Conservation (phyloP, 2,888 invertebrate species). For the Anthophora plumipes region DNA sequence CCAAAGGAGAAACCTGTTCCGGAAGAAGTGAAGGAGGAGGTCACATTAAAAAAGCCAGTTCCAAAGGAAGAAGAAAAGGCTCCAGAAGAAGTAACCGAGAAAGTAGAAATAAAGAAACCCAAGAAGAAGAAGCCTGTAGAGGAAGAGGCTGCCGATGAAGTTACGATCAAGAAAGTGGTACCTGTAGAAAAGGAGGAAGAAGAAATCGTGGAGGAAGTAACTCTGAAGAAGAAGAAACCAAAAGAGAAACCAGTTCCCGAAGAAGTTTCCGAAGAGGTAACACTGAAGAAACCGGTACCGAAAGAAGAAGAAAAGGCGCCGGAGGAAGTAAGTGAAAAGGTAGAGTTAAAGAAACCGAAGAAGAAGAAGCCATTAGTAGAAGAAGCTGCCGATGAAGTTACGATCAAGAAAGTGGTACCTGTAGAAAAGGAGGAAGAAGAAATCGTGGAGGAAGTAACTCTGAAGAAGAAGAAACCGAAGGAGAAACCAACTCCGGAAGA, state of each 20-base stretch:
- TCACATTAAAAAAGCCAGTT: slow-evolving; percentile 67
- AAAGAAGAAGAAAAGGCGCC: slow-evolving; percentile 75
- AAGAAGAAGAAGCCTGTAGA: slow-evolving; percentile 74
- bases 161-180: slow-evolving; percentile 72
- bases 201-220: slow-evolving; percentile 70
- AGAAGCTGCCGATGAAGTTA: slow-evolving; percentile 85
- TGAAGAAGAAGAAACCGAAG: slow-evolving; percentile 82
- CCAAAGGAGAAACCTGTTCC: slow-evolving; percentile 81
- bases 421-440: slow-evolving; percentile 72
- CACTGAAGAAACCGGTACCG: slow-evolving; percentile 72
- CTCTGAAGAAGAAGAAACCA: slow-evolving; percentile 69
- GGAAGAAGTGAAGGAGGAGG: slow-evolving; percentile 53
- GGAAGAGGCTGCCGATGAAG: slow-evolving; percentile 72
- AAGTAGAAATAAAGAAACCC: slow-evolving; percentile 58
- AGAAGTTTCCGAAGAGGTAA: slow-evolving; percentile 69
- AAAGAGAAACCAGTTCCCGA: slow-evolving; percentile 77
- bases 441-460: slow-evolving; percentile 76
- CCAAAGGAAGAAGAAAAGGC: slow-evolving; percentile 79
- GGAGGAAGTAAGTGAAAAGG: slow-evolving; percentile 71
- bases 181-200: slow-evolving; percentile 73
- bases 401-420: slow-evolving; percentile 73
- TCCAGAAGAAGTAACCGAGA: slow-evolving; percentile 59
- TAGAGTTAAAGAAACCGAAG: slow-evolving; percentile 68
- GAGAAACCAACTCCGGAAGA: slow-evolving; percentile 80
- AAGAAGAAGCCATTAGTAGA: slow-evolving; percentile 73